Percentiles rank a stretch among this genome's conserved stretches.
These are phyloP conservation scores for Hydra vulgaris DNA, from an alignment of 30 jellyfish, hydroid and myxozoan species.

Conservation along the genomic window DNA sequence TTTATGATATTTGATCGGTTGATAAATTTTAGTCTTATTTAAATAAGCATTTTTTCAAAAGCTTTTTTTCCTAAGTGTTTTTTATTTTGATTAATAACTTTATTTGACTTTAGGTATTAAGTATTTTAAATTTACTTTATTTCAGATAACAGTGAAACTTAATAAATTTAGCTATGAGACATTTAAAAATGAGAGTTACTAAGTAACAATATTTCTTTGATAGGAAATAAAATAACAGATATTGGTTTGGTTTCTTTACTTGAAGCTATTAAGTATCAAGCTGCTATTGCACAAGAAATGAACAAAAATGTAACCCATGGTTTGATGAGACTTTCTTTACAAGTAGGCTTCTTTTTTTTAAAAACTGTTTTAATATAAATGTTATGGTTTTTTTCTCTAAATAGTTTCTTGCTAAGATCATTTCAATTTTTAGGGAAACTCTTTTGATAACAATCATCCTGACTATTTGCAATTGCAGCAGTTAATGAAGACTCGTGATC, in stretches of 20 bases:
- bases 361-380: background rate
- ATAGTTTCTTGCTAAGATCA: background rate
- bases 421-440: slow-evolving; percentile 43
- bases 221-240: slow-evolving; percentile 59
- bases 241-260: slow-evolving; percentile 38
- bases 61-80: too few species aligned
- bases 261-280: slow-evolving; percentile 60
- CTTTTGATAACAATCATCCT: slow-evolving; percentile 36
- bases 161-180: too few species aligned
- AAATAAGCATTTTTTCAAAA: too few species aligned
- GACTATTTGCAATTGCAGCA: slow-evolving; percentile 39
- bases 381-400: background rate
- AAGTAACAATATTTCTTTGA: background rate
- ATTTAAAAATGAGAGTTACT: too few species aligned
- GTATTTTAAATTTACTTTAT: too few species aligned
- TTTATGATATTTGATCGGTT: too few species aligned
- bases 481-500: slow-evolving; percentile 69
- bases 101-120: too few species aligned
- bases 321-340: slow-evolving; percentile 57
- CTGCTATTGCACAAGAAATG: slow-evolving; percentile 31
- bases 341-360: slow-evolving; percentile 22
- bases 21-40: too few species aligned
- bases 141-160: too few species aligned
- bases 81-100: too few species aligned
- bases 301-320: slow-evolving; percentile 46